A percentile compares a stretch with the other conserved stretches of the same genome.
Conservation (phyloP, 92 coral and sea anemone species). For the Bergia puertoricense region DNA sequence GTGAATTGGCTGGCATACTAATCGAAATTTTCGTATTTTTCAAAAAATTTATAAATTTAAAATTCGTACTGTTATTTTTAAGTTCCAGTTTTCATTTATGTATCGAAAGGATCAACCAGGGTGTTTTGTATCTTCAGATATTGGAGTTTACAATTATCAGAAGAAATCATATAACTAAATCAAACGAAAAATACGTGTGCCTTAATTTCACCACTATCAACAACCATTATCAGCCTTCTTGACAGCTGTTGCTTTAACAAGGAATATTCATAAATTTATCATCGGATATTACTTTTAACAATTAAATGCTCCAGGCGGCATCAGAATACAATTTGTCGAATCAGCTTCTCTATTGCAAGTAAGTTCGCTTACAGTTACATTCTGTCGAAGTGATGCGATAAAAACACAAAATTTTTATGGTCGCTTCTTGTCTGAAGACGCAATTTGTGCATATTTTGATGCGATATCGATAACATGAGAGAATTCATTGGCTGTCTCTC, state of each 20-base stretch:
- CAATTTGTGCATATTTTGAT: not conserved
- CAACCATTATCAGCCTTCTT: not conserved
- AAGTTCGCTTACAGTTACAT: not conserved
- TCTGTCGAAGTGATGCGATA: not conserved
- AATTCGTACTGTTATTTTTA: no score
- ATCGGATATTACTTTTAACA: no score
- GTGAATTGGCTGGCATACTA: no score
- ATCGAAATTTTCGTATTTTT: no score
- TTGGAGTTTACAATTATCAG: no score
- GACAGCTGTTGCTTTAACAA: no score
- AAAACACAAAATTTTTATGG: no score
- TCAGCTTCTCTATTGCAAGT: not conserved
- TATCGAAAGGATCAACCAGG: no score
- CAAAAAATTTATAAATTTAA: no score
- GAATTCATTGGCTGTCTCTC: not conserved
- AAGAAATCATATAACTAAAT: not conserved
- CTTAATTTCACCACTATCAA: not conserved
- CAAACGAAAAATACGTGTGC: not conserved
- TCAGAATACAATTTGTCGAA: no score
- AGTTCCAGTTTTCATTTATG: no score
- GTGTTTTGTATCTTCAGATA: no score
- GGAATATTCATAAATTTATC: not conserved
- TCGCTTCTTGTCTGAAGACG: not conserved
- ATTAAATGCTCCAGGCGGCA: not conserved
- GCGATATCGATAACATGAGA: not conserved